Conservation (phyloP, 1,140 invertebrate species). For the Hetaerina americana region DNA sequence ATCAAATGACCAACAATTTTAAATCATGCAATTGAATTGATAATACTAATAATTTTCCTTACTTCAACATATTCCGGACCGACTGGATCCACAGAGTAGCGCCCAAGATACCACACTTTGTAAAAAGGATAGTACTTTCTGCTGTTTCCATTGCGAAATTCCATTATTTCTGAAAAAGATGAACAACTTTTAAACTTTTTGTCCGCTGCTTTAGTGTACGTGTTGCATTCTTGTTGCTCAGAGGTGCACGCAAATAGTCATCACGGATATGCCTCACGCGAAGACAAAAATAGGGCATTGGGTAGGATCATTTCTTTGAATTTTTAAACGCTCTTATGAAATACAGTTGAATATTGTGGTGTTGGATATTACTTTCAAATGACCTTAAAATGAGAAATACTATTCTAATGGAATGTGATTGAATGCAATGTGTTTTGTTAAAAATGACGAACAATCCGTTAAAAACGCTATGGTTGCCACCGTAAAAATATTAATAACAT, state of each 20-base stretch:
- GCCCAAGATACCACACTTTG: neutral
- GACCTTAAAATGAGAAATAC: too few relatives aligned
- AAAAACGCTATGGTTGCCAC: too few relatives aligned
- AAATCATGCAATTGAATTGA: too few relatives aligned
- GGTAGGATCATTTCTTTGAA: neutral
- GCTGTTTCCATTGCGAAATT: neutral
- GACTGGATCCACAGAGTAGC: neutral
- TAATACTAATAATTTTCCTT: too few relatives aligned
- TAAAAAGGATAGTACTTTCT: neutral
- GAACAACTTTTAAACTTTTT: neutral
- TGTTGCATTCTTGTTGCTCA: neutral
- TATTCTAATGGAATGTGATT: too few relatives aligned
- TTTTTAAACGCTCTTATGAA: neutral
- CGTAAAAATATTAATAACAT: too few relatives aligned
- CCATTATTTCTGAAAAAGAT: neutral
- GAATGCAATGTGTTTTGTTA: too few relatives aligned
- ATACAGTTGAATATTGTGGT: neutral
- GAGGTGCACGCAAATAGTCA: neutral
- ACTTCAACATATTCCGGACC: neutral
- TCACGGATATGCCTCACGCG: neutral
- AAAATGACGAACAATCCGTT: too few relatives aligned
- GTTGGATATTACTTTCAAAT: too few relatives aligned
- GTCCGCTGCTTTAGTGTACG: too few relatives aligned
- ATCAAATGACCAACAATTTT: too few relatives aligned
- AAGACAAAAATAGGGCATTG: neutral